Base-by-base conservation (phyloP, 2,888 invertebrate genomes). In the Ophioninae sp. region DNA sequence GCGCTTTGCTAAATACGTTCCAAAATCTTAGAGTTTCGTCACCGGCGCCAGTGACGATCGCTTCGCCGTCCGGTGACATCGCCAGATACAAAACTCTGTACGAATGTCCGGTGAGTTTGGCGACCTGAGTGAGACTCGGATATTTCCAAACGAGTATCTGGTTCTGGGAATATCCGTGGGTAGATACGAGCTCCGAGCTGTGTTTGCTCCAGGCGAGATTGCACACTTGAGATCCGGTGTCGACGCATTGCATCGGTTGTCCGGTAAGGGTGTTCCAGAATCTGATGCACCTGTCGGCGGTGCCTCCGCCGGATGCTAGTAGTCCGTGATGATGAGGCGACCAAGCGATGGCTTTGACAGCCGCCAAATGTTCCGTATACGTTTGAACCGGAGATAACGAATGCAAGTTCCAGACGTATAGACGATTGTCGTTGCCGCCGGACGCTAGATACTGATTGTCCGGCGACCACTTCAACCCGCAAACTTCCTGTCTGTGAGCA, bases 71-170 rank as follows among this genome's bases (percentile, higher is more conserved):
- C 0, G 99, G 99, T 5, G 99, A 99, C 93, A 99, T 95, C 0
- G 99, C 99, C 88, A 99, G 93, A 93, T 99, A 99, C 0, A 99
- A 94, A 3, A 99, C 99, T 87, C 99, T 94, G 93, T 98, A 98
- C 39, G 98, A 98, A 93, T 99, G 99, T 0, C 99, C 99, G 0
- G 99, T 99, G 85, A 99, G 94, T 93, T 99, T 99, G 65, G 99
- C 99, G 84, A 99, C 98, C 94, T 98, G 99, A 30, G 98, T 98
- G 85, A 99, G 94, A 83, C 98, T 98, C 0, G 99, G 99, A 93
- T 99, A 99, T 92, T 99, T 99, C 99, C 99, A 99, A 5, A 99
- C 98, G 58, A 99, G 94, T 87, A 99, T 99, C 94, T 99, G 99
- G 93, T 99, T 99, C 93, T 99, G 99, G 23, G 99, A 99, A 93